Conservation (phyloP, 2,113 vertebrate species). For the Pelobates fuscus region DNA sequence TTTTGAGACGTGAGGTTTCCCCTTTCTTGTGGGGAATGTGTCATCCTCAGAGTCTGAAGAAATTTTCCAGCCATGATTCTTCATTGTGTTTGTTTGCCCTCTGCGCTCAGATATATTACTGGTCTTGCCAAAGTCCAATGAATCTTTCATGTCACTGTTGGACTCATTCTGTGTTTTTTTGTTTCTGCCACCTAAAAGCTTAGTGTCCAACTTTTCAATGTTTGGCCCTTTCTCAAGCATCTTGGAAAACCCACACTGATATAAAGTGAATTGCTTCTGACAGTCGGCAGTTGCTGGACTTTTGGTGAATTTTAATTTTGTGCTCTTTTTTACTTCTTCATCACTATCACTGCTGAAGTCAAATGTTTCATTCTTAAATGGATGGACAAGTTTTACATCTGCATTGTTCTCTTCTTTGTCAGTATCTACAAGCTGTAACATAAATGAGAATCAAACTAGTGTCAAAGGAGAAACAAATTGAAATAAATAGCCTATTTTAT, state of each 20-base stretch:
- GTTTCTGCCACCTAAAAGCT: slow-evolving; percentile 29
- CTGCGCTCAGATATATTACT: slow-evolving; percentile 25
- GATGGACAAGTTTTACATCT: background rate
- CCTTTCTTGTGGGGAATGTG: slow-evolving; percentile 31
- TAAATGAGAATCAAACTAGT: background rate
- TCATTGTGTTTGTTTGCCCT: slow-evolving; percentile 37
- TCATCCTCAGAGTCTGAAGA: slow-evolving; percentile 63
- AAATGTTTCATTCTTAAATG: slow-evolving; percentile 51
- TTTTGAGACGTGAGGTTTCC: slow-evolving; percentile 47
- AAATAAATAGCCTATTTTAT: background rate
- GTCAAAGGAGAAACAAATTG: background rate
- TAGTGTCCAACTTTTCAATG: slow-evolving; percentile 13
- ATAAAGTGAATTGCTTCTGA: slow-evolving; percentile 69
- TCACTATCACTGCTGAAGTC: slow-evolving; percentile 84
- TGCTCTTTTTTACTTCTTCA: slow-evolving; percentile 65
- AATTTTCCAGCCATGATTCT: slow-evolving; percentile 43
- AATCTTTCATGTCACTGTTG: slow-evolving; percentile 30
- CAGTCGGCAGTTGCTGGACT: slow-evolving; percentile 41
- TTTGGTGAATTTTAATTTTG: slow-evolving; percentile 54
- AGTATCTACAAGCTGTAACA: slow-evolving; percentile 49
- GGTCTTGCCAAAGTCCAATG: slow-evolving; percentile 43
- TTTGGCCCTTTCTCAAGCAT: slow-evolving; percentile 68
- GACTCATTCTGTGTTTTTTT: background rate
- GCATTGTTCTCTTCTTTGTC: slow-evolving; percentile 50
- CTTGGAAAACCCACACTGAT: slow-evolving; percentile 80